A percentile compares a stretch with the other conserved stretches of the same genome.
These are phyloP conservation scores for Gobiocypris rarus DNA, from an alignment of 2,113 vertebrate genomes.

Conservation along the genomic window DNA sequence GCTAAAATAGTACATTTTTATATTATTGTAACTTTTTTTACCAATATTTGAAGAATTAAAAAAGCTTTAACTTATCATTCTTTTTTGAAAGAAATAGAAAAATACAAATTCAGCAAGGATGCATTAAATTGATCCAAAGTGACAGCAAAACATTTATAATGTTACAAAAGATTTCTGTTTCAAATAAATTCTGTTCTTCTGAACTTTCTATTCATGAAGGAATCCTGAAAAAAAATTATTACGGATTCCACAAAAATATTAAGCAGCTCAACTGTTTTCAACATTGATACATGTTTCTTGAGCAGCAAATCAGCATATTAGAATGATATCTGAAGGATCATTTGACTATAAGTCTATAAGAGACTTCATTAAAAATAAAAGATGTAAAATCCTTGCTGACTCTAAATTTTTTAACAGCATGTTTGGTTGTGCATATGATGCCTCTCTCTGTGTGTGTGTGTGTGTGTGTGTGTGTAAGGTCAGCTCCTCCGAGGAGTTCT, in stretches of 20 bases:
- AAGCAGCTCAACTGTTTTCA: background rate
- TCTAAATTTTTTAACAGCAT: too few relatives aligned
- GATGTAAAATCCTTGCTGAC: too few relatives aligned
- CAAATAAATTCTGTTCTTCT: constrained; percentile 6
- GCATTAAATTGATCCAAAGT: background rate
- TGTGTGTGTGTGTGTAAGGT: constrained; percentile 27
- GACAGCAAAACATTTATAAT: too few relatives aligned
- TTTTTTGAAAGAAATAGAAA: too few relatives aligned
- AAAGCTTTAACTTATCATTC: too few relatives aligned
- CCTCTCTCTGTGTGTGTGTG: too few relatives aligned
- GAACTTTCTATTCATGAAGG: background rate
- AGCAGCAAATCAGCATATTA: background rate
- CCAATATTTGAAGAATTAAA: too few relatives aligned
- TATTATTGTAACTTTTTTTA: background rate
- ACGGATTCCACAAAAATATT: background rate
- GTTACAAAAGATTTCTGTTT: background rate
- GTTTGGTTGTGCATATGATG: too few relatives aligned
- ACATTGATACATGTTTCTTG: background rate
- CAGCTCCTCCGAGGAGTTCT: constrained; percentile 26
- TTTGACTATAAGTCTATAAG: too few relatives aligned
- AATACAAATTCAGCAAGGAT: background rate
- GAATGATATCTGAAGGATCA: background rate
- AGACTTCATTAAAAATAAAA: too few relatives aligned
- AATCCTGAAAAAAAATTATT: background rate
- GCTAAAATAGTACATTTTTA: accelerated